Evolutionary conservation across 2,797 vertebrate species (phyloP).

Genomic region (Mus minutoides): DNA sequence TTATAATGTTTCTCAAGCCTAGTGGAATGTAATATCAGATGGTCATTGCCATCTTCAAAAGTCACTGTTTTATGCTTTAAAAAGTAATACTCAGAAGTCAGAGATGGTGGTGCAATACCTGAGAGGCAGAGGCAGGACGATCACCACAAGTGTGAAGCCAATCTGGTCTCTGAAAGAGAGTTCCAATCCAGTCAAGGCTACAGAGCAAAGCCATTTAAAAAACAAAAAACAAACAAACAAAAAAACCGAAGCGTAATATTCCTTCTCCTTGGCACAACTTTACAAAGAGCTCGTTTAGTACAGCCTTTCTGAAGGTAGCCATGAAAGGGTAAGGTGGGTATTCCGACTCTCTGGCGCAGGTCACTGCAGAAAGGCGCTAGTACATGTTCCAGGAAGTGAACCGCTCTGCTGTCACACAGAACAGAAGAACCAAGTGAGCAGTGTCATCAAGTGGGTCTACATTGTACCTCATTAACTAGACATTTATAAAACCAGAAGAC

Average conservation of each 20-base stretch:
- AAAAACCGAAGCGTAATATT: neutral
- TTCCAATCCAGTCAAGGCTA: neutral
- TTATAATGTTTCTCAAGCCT: slow-evolving; percentile 30
- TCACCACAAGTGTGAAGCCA: neutral
- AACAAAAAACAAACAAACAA: neutral
- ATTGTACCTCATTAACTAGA: neutral
- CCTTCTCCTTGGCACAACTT: neutral
- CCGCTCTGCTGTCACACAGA: neutral
- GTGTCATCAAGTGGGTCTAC: neutral
- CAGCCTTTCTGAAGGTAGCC: neutral
- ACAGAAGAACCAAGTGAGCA: neutral
- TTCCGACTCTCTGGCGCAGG: slow-evolving; percentile 7
- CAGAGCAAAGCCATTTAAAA: neutral
- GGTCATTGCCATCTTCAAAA: slow-evolving; percentile 31
- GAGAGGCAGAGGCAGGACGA: neutral
- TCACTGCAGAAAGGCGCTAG: neutral
- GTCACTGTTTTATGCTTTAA: neutral
- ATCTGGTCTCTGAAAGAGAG: neutral
- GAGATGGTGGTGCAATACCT: neutral
- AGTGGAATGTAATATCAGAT: neutral
- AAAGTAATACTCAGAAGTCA: slow-evolving; percentile 23
- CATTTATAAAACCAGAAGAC: slow-evolving; percentile 10
- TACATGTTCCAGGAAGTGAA: neutral
- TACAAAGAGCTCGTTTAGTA: neutral
- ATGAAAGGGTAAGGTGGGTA: neutral